Base-by-base conservation (phyloP, 2,113 vertebrate genomes). In the Peucedramus taeniatus region DNA sequence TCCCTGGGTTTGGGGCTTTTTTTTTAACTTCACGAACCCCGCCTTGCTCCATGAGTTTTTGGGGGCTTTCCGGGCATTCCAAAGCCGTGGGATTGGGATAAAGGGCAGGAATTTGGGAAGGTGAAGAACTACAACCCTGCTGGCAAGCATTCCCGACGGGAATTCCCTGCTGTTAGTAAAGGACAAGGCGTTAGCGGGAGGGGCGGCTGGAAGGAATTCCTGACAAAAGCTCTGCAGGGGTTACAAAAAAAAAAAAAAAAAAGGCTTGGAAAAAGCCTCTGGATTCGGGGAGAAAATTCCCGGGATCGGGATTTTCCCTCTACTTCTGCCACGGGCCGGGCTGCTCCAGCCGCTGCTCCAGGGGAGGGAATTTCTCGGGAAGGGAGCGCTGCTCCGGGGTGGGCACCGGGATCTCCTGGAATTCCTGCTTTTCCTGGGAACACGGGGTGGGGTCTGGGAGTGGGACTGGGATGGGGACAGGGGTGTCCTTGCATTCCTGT, bases 301-400 rank as follows among this genome's bases (percentile, higher is more conserved):
- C 24, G 3, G 76, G 35, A 26, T 74, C 5, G 39, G 24, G 20
- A 18, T 56, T 88, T 65, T 53, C 50, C 76, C 23, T 74, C 47
- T 87, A 97, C 17, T 97, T 90, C 89, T 96, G 92, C 95, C 94
- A 95, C 33, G 59, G 92, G 90, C 14, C 53, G 27, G 78, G 69
- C 87, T 95, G 92, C 21, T 96, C 84, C 65, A 93, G 66, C 78
- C 85, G 95, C 49, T 96, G 95, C 89, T 96, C 87, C 2, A 92
- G 9, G 45, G 90, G 57, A n/a, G 92, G 88, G 64, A 45, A 30
- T n/a, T 94, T 66, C 33, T 82, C 75, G 1, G 84, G 78, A 40
- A 76, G 83, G 42, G 44, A 88, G 75, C n/a, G 35, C 60, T 95
- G 45, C 74, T 18, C 64, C 1, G 56, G 78, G 63, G 5, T 7